These are phyloP conservation scores for Paradoxurus hermaphroditus DNA, from an alignment of 2,113 vertebrate genomes.

Conservation along the genomic window DNA sequence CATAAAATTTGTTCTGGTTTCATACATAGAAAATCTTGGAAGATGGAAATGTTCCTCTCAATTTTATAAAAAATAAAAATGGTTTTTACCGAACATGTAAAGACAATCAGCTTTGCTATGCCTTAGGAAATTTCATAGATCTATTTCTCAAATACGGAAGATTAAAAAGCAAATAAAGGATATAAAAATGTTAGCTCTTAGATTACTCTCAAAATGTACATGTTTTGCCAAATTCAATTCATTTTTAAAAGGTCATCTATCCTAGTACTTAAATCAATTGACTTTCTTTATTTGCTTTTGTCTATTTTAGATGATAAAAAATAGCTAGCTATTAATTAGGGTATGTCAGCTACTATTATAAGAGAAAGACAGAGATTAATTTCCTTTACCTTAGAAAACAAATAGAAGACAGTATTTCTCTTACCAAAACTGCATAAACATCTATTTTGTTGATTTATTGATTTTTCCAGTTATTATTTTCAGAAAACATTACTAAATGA, in stretches of 20 bases:
- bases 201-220: not conserved
- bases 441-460: not conserved
- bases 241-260: conserved; percentile 36
- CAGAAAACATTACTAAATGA: not conserved
- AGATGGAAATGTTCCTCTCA: not conserved
- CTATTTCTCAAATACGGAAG: conserved; percentile 1
- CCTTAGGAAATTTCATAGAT: conserved; percentile 15
- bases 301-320: conserved; percentile 22
- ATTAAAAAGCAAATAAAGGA: conserved; percentile 25
- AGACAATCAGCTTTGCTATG: conserved; percentile 24
- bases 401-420: not conserved
- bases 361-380: not conserved
- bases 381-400: not conserved
- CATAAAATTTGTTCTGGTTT: not conserved
- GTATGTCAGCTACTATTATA: not conserved
- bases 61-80: not conserved
- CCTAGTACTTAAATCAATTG: not conserved
- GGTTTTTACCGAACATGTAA: not conserved
- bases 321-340: not conserved
- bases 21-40: not conserved
- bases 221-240: conserved; percentile 47
- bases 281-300: conserved; percentile 11
- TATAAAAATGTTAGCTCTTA: conserved; percentile 38
- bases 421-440: not conserved
- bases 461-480: not conserved